phyloP scores from a whole-genome alignment of 1,140 invertebrate genomes.

The Mercenaria mercenaria region DNA sequence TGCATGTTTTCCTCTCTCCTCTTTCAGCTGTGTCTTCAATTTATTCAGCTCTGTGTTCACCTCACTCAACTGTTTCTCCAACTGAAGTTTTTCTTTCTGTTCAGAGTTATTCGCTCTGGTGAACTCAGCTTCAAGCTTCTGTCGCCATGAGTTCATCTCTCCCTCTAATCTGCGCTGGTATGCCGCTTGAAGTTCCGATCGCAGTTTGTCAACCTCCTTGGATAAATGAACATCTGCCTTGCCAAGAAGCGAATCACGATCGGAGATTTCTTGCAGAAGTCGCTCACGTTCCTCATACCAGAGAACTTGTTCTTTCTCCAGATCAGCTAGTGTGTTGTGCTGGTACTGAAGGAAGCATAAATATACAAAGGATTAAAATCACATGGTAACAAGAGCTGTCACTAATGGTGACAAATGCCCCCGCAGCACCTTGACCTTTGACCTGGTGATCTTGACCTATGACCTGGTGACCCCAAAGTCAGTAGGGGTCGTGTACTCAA shows the following conservation, averaged over 20 bases:
- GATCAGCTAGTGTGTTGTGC: constrained; percentile 1
- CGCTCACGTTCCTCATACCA: constrained; percentile 49
- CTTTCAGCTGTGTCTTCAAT: not conserved
- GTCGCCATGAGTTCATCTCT: constrained; percentile 38
- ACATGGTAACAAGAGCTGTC: too few species aligned
- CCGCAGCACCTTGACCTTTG: too few species aligned
- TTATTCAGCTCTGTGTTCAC: constrained; percentile 47
- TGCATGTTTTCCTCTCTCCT: constrained; percentile 32
- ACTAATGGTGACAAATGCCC: too few species aligned
- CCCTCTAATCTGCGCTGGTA: constrained; percentile 38
- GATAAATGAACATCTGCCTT: constrained; percentile 55
- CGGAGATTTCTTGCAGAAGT: constrained; percentile 42
- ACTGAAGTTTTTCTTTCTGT: constrained; percentile 57
- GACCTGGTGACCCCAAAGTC: too few species aligned
- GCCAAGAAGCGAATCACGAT: constrained; percentile 43
- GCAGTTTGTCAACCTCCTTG: constrained; percentile 54
- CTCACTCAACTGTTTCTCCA: constrained; percentile 64
- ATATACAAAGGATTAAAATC: not conserved
- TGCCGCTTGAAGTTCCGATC: constrained; percentile 45
- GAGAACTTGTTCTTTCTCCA: constrained; percentile 42
- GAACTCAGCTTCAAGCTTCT: constrained; percentile 51
- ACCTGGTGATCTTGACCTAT: too few species aligned
- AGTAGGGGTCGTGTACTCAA: too few species aligned
- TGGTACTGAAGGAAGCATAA: constrained; percentile 37
- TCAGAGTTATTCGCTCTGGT: constrained; percentile 48